These are phyloP conservation scores for Nomada lathburiana DNA, from an alignment of 2,888 invertebrate genomes.

Conservation along the genomic window DNA sequence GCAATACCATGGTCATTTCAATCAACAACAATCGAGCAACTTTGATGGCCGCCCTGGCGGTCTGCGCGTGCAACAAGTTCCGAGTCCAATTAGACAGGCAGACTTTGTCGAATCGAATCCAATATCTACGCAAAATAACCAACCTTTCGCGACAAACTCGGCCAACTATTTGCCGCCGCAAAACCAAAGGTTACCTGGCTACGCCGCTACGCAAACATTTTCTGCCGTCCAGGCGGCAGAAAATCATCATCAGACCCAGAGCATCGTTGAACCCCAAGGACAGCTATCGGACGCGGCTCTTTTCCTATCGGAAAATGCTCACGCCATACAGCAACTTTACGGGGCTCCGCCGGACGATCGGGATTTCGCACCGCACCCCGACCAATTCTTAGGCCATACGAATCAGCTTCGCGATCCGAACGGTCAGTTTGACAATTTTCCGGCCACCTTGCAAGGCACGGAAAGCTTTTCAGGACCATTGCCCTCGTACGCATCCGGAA, in stretches of 20 bases:
- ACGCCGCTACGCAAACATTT: constrained; percentile 59
- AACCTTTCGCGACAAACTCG: constrained; percentile 78
- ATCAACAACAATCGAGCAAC: constrained; percentile 49
- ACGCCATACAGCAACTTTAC: constrained; percentile 81
- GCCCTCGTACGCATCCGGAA: constrained; percentile 80
- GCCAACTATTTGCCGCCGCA: constrained; percentile 82
- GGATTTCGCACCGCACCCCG: constrained; percentile 77
- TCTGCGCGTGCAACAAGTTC: constrained; percentile 69
- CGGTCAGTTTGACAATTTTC: constrained; percentile 57
- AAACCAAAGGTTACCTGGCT: constrained; percentile 79
- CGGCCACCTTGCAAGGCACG: constrained; percentile 48
- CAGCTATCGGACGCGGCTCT: constrained; percentile 81
- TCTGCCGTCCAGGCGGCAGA: constrained; percentile 22
- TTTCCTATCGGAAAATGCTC: constrained; percentile 80
- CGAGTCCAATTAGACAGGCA: constrained; percentile 72
- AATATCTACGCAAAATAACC: constrained; percentile 80
- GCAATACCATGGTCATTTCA: constrained; percentile 47
- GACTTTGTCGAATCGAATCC: constrained; percentile 77
- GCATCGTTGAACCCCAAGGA: constrained; percentile 61
- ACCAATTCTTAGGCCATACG: constrained; percentile 61
- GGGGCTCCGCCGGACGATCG: constrained; percentile 76
- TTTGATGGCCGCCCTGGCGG: constrained; percentile 45
- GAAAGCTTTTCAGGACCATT: constrained; percentile 64
- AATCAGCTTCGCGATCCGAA: constrained; percentile 63
- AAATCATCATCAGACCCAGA: constrained; percentile 58